Evolutionary conservation across 1,140 invertebrate genomes (phyloP).

Genomic region (Zaprionus vittiger): DNA sequence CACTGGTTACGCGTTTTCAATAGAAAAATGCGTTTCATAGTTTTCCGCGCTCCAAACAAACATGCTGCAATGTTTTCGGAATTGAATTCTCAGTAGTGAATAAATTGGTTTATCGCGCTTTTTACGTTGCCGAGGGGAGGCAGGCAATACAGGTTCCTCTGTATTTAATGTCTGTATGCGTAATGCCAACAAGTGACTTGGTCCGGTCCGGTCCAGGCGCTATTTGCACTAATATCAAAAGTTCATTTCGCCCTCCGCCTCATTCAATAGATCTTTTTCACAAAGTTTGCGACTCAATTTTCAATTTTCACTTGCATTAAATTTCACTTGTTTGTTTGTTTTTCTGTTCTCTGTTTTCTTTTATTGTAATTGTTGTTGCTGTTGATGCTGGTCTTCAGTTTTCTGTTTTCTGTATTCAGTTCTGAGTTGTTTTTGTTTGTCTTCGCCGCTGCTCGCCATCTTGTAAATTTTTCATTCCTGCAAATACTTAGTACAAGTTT

Average conservation of each 20-base stretch:
- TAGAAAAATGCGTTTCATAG: too few species aligned
- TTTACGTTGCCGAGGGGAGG: too few species aligned
- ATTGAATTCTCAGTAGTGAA: too few species aligned
- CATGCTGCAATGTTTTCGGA: too few species aligned
- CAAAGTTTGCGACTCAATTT: constrained; percentile 30
- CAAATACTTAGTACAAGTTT: constrained; percentile 32
- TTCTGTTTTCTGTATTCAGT: neutral
- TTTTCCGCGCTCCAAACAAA: too few species aligned
- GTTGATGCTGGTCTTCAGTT: neutral
- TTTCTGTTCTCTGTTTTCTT: constrained; percentile 32
- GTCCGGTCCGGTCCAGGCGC: neutral
- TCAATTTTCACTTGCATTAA: constrained; percentile 30
- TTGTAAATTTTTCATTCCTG: constrained; percentile 60
- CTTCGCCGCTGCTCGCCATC: constrained; percentile 2
- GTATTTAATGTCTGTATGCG: neutral
- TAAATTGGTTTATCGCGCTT: too few species aligned
- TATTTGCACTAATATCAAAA: neutral
- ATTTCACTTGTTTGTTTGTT: constrained; percentile 24
- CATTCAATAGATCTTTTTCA: constrained; percentile 8
- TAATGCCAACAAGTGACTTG: neutral
- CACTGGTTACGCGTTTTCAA: too few species aligned
- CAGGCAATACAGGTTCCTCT: too few species aligned
- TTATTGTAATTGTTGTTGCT: constrained; percentile 2
- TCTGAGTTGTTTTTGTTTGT: neutral
- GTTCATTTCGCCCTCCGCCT: neutral